Evolutionary conservation across 2,888 invertebrate genomes (phyloP).

Genomic region (Meiosimyza platycephala): DNA sequence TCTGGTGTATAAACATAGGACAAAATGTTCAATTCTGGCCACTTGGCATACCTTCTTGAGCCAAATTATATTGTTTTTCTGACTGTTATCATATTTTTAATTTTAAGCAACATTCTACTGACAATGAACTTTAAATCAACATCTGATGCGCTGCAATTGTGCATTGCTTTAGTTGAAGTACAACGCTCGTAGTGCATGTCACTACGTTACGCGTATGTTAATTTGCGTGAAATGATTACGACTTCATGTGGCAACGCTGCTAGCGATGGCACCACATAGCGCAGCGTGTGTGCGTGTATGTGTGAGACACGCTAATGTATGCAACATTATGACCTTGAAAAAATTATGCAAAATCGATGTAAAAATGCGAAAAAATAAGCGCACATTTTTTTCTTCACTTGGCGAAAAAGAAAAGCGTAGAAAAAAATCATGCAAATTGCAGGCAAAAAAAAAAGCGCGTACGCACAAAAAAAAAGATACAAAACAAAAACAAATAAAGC

Average conservation of each 20-base stretch:
- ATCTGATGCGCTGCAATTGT: too few relatives aligned
- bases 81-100: too few relatives aligned
- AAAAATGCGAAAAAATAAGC: slow-evolving; percentile 51
- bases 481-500: slow-evolving; percentile 13
- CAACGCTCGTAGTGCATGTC: neutral
- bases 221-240: too few relatives aligned
- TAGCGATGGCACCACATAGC: neutral
- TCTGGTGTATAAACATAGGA: too few relatives aligned
- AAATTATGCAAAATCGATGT: slow-evolving; percentile 65
- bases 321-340: slow-evolving; percentile 64
- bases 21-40: too few relatives aligned
- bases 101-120: too few relatives aligned
- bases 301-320: slow-evolving; percentile 57
- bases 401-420: slow-evolving; percentile 37
- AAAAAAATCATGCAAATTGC: slow-evolving; percentile 47
- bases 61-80: too few relatives aligned
- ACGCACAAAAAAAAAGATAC: neutral
- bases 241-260: too few relatives aligned
- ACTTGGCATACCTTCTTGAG: too few relatives aligned
- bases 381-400: slow-evolving; percentile 29
- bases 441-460: slow-evolving; percentile 46
- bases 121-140: too few relatives aligned
- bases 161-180: neutral
- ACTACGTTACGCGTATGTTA: too few relatives aligned
- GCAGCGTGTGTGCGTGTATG: neutral